phyloP scores from a whole-genome alignment of 2,888 invertebrate species.

The Lapara coniferarum region DNA sequence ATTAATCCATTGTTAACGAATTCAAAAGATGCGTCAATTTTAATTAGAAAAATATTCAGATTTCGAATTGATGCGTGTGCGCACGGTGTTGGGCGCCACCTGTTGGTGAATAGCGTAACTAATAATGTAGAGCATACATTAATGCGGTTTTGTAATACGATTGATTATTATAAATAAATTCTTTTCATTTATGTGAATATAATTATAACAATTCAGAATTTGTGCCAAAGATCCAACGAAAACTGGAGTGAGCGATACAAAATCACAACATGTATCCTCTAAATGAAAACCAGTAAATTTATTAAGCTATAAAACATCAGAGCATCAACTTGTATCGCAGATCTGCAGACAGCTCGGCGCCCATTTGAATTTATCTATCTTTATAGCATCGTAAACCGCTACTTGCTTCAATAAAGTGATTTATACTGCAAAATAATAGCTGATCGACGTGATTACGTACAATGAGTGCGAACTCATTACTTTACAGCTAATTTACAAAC shows the following conservation, averaged over 20 bases:
- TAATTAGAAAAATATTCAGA: neutral
- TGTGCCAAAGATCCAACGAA: conserved; percentile 31
- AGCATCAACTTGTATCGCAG: conserved; percentile 49
- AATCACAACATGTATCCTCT: conserved; percentile 32
- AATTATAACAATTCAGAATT: neutral
- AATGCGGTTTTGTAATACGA: no score
- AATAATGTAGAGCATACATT: neutral
- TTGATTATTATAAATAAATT: no score
- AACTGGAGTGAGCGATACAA: conserved; percentile 38
- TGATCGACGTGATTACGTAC: conserved; percentile 78
- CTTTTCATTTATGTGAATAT: neutral
- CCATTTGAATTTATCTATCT: conserved; percentile 64
- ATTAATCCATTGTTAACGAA: no score
- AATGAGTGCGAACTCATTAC: conserved; percentile 82
- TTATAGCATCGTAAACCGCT: conserved; percentile 69
- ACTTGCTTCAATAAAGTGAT: conserved; percentile 75
- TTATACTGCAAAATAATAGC: conserved; percentile 79
- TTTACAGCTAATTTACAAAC: conserved; percentile 85
- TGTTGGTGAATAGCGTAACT: conserved; percentile 54
- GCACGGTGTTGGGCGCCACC: conserved; percentile 55
- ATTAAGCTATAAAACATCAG: conserved; percentile 38
- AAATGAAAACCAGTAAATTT: conserved; percentile 39
- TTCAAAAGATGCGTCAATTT: neutral
- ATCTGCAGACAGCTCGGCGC: conserved; percentile 57
- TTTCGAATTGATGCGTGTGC: conserved; percentile 26